Evolutionary conservation across 2,888 invertebrate species (phyloP).

Genomic region (Agriotes lineatus): DNA sequence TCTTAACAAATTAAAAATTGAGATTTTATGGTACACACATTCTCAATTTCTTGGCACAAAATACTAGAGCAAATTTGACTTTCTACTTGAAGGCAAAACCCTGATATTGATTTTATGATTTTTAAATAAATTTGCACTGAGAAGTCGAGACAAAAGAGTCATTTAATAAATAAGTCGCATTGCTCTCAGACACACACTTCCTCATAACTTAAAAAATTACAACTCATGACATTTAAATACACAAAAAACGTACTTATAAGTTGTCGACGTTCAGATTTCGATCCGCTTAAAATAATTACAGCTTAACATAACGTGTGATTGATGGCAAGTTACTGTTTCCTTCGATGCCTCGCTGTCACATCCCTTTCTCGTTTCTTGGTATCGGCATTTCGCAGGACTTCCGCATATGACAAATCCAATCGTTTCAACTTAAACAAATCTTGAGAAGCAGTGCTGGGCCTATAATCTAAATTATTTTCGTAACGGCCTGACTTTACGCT

Average conservation of each 20-base stretch:
- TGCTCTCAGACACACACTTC: background rate
- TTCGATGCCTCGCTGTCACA: slow-evolving; percentile 26
- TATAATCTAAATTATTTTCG: slow-evolving; percentile 67
- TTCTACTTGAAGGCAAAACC: slow-evolving; percentile 5
- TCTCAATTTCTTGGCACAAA: slow-evolving; percentile 35
- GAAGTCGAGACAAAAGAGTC: background rate
- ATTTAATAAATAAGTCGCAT: background rate
- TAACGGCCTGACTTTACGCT: slow-evolving; percentile 60
- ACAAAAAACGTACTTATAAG: background rate
- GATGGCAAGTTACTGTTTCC: slow-evolving; percentile 25
- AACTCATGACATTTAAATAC: background rate
- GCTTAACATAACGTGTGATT: no score
- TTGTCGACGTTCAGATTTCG: background rate
- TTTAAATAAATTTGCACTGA: background rate
- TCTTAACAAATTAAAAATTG: background rate
- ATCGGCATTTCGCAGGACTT: slow-evolving; percentile 81
- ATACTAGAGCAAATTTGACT: slow-evolving; percentile 17
- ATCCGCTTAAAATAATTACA: background rate
- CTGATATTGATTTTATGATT: slow-evolving; percentile 4
- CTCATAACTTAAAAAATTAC: background rate
- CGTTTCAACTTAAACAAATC: slow-evolving; percentile 85
- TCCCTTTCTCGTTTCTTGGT: slow-evolving; percentile 59
- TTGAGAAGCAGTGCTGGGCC: slow-evolving; percentile 82
- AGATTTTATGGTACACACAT: slow-evolving; percentile 17
- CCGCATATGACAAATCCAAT: slow-evolving; percentile 87